phyloP scores from a whole-genome alignment of 30 jellyfish, hydroid and myxozoan species.

The Aurelia sp. region DNA sequence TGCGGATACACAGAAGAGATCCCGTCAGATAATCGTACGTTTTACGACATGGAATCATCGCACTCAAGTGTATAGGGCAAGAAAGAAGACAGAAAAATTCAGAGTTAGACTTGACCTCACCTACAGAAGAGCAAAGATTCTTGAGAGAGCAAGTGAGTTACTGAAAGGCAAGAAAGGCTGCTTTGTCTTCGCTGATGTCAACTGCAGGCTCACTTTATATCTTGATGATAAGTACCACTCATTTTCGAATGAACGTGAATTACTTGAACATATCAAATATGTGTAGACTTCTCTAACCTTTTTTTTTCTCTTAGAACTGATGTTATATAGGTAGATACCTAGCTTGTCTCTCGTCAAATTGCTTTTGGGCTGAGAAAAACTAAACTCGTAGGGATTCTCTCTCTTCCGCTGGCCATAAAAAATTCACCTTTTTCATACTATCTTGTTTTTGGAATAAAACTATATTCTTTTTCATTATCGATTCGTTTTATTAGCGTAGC shows the following conservation, averaged over 20 bases:
- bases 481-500: no score
- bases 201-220: conserved; percentile 10
- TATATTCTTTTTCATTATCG: no score
- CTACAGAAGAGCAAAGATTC: conserved; percentile 1
- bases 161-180: conserved; percentile 11
- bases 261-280: background rate
- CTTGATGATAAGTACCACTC: conserved; percentile 1
- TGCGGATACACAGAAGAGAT: conserved; percentile 10
- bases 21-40: background rate
- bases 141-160: conserved; percentile 7
- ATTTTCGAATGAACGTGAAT: background rate
- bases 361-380: no score
- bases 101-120: conserved; percentile 1
- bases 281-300: background rate
- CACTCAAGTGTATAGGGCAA: conserved; percentile 6
- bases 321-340: no score
- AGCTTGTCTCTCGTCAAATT: no score
- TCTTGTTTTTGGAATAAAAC: no score
- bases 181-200: conserved; percentile 9
- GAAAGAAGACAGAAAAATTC: conserved; percentile 17
- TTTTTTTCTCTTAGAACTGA: no score
- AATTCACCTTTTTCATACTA: no score
- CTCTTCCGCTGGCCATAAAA: no score
- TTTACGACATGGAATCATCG: background rate
- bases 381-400: no score